Conservation (phyloP, 2,797 vertebrate genomes). For the Podarcis siculus region DNA sequence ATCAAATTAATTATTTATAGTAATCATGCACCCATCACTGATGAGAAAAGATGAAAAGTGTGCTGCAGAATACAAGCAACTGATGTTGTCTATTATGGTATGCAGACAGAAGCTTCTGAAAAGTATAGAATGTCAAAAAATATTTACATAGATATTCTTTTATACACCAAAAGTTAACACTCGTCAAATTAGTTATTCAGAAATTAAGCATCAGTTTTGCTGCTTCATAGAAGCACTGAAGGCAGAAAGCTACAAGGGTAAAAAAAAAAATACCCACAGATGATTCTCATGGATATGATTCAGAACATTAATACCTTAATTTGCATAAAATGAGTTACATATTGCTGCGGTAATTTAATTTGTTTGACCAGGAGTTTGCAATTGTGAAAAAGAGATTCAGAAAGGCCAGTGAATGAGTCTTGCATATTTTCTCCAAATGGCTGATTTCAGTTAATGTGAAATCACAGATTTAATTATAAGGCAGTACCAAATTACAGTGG, state of each 20-base stretch:
- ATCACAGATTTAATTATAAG: constrained; percentile 76
- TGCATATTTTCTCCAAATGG: constrained; percentile 84
- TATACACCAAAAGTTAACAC: constrained; percentile 54
- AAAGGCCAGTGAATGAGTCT: constrained; percentile 80
- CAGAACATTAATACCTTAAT: constrained; percentile 96
- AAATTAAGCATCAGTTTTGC: constrained; percentile 74
- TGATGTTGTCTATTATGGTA: constrained; percentile 30
- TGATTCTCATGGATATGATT: constrained; percentile 84
- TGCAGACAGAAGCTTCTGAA: constrained; percentile 46
- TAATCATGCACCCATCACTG: constrained; percentile 23
- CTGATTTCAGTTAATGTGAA: constrained; percentile 79
- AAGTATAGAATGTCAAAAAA: constrained; percentile 57
- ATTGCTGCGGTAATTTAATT: constrained; percentile 93
- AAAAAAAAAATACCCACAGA: constrained; percentile 74
- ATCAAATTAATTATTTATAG: background rate
- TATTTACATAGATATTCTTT: constrained; percentile 61
- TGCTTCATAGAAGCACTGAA: constrained; percentile 69
- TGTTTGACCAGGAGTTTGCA: constrained; percentile 88
- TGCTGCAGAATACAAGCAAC: constrained; percentile 25
- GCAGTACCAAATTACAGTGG: constrained; percentile 42
- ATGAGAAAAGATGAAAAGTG: constrained; percentile 30
- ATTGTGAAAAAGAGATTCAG: constrained; percentile 87
- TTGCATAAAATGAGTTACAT: constrained; percentile 97
- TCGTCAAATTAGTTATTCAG: constrained; percentile 54
- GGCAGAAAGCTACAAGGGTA: constrained; percentile 80